phyloP scores from a whole-genome alignment of 2,113 vertebrate genomes.

The Pangasianodon hypophthalmus region DNA sequence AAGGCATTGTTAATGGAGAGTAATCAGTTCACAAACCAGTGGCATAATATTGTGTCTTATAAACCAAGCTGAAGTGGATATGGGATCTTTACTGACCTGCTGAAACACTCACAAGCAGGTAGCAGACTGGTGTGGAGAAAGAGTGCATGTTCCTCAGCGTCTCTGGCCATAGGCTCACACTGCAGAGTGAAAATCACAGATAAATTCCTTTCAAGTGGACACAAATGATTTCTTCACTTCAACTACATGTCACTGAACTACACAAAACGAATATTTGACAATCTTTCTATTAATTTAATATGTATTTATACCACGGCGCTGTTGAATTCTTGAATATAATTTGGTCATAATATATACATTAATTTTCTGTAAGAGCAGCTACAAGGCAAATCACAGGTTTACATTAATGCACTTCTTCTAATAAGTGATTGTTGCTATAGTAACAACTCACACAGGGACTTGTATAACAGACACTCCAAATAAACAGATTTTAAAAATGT shows the following conservation, averaged over 20 bases:
- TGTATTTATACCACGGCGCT: neutral
- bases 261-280: neutral
- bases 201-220: neutral
- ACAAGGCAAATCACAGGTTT: neutral
- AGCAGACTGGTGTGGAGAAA: slow-evolving; percentile 39
- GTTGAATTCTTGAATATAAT: neutral
- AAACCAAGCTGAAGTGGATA: neutral
- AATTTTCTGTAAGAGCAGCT: neutral
- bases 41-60: neutral
- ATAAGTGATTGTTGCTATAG: neutral
- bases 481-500: neutral
- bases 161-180: slow-evolving; percentile 43
- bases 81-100: slow-evolving; percentile 45
- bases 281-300: neutral
- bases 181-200: slow-evolving; percentile 25
- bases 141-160: slow-evolving; percentile 47
- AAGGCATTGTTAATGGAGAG: neutral
- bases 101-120: slow-evolving; percentile 50
- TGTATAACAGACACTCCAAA: neutral
- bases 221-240: neutral
- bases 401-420: neutral
- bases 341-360: neutral
- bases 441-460: neutral
- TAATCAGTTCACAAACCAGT: neutral
- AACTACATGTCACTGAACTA: neutral